phyloP scores from a whole-genome alignment of 2,113 vertebrate genomes.

The Limnothrissa miodon region DNA sequence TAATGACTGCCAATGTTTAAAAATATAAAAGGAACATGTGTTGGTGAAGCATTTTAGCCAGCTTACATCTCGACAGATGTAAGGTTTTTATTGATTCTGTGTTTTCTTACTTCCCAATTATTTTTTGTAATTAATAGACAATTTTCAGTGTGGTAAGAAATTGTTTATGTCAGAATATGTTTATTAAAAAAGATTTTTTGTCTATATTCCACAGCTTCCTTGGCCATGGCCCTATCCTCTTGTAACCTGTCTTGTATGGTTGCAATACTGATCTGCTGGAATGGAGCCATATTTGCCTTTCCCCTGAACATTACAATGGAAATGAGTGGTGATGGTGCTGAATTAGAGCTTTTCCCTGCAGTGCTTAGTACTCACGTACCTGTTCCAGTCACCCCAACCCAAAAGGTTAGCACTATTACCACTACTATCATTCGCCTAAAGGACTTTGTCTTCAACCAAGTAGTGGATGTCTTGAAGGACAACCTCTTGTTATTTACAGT shows the following conservation, averaged over 20 bases:
- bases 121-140: not conserved
- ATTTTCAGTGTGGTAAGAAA: not conserved
- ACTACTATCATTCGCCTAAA: slow-evolving; percentile 77
- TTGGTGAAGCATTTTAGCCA: not conserved
- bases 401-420: slow-evolving; percentile 57
- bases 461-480: slow-evolving; percentile 87
- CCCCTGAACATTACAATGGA: slow-evolving; percentile 68
- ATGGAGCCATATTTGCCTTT: slow-evolving; percentile 48
- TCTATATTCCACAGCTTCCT: not conserved
- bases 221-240: not conserved
- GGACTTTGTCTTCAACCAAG: slow-evolving; percentile 74
- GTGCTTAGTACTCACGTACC: slow-evolving; percentile 46
- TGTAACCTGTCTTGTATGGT: slow-evolving; percentile 50
- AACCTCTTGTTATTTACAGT: slow-evolving; percentile 87
- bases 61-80: not conserved
- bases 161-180: not conserved
- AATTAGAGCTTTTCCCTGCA: slow-evolving; percentile 70
- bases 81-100: not conserved
- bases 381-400: slow-evolving; percentile 35
- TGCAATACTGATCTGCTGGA: slow-evolving; percentile 58
- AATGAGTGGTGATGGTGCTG: slow-evolving; percentile 71
- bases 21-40: not conserved
- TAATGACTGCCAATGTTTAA: slow-evolving; percentile 12
- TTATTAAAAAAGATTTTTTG: not conserved
- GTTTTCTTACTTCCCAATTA: not conserved